A percentile compares a stretch with the other conserved stretches of the same genome.
Conservation (phyloP, 2,888 invertebrate species). For the Sarcophaga rosellei region DNA sequence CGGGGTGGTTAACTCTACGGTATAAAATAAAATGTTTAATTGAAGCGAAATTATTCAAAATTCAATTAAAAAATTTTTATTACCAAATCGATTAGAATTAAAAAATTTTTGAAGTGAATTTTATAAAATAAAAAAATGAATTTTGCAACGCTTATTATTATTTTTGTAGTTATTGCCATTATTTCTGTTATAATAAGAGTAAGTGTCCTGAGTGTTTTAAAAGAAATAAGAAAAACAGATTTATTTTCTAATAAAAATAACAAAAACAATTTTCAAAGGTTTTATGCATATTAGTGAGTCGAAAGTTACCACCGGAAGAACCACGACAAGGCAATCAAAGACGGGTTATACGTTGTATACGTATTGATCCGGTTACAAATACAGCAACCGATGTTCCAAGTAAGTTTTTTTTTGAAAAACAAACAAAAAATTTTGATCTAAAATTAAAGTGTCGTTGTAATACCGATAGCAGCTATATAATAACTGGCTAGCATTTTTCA, state of each 20-base stretch:
- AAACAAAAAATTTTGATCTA: no score
- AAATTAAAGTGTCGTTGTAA: no score
- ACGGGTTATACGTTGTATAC: constrained; percentile 40
- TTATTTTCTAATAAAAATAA: background rate
- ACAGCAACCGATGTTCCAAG: background rate
- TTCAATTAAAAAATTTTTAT: no score
- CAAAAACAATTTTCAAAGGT: constrained; percentile 42
- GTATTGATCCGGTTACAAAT: constrained; percentile 29
- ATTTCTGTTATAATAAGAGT: constrained; percentile 40
- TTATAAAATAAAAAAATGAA: constrained; percentile 16
- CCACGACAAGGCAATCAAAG: background rate
- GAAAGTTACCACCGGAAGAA: background rate
- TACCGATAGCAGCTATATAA: no score
- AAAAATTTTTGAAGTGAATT: background rate
- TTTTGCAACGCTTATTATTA: constrained; percentile 15
- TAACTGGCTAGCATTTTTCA: no score
- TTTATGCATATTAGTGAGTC: constrained; percentile 47
- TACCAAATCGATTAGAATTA: background rate
- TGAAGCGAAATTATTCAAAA: no score
- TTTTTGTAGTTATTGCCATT: constrained; percentile 28
- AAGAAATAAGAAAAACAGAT: background rate
- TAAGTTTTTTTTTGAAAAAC: constrained; percentile 28
- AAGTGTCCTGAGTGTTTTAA: constrained; percentile 20
- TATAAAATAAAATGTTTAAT: no score
- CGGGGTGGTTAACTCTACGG: no score